A percentile compares a stretch with the other conserved stretches of the same genome.
Evolutionary conservation across 2,888 invertebrate species (phyloP).

Genomic region (Euclidia mi): DNA sequence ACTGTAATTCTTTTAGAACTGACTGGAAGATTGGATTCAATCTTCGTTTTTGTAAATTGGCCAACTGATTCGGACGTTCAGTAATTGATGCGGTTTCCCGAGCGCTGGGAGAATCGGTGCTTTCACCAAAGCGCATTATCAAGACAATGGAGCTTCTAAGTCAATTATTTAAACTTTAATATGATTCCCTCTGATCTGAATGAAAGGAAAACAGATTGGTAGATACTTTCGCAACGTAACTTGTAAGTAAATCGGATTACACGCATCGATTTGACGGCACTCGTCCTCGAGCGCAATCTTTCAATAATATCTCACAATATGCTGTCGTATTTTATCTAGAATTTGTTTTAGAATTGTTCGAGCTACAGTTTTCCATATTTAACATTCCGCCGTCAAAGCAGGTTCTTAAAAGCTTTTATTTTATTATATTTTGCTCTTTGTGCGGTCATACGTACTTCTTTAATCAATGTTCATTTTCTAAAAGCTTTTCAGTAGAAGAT

Average conservation of each 20-base stretch:
- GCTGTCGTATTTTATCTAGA: neutral
- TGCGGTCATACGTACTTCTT: too few relatives aligned
- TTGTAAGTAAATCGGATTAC: slow-evolving; percentile 39
- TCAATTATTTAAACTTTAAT: slow-evolving; percentile 20
- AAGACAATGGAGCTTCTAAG: slow-evolving; percentile 6
- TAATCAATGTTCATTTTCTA: too few relatives aligned
- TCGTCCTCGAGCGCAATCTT: neutral
- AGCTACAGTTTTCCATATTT: too few relatives aligned
- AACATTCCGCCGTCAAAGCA: too few relatives aligned
- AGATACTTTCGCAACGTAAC: slow-evolving; percentile 8
- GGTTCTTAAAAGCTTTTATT: too few relatives aligned
- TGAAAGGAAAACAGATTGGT: slow-evolving; percentile 36
- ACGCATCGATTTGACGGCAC: neutral
- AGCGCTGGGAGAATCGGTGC: slow-evolving; percentile 16
- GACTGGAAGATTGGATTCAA: slow-evolving; percentile 26
- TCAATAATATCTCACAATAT: neutral
- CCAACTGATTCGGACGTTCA: slow-evolving; percentile 21
- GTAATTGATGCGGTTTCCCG: slow-evolving; percentile 27
- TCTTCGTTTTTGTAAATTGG: slow-evolving; percentile 34
- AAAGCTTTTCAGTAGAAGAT: too few relatives aligned
- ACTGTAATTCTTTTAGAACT: too few relatives aligned
- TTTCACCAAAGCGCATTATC: slow-evolving; percentile 16
- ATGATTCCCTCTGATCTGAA: slow-evolving; percentile 23
- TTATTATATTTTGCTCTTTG: too few relatives aligned
- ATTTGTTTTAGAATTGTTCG: neutral